Evolutionary conservation across 1,140 invertebrate genomes (phyloP).

Genomic region (Lineus longissimus): DNA sequence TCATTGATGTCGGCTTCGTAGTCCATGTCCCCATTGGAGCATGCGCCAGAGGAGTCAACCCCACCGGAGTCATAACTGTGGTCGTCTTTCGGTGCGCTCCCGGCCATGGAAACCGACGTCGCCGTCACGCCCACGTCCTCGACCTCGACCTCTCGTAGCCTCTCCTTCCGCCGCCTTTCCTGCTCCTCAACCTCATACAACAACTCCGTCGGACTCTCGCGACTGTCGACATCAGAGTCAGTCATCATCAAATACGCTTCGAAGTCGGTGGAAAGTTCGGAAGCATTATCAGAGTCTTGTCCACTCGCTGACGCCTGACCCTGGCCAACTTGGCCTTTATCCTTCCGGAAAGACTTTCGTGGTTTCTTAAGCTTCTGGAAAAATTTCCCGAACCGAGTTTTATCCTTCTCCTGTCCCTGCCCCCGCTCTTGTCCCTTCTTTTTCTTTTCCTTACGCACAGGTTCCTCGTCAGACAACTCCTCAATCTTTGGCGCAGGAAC

Average conservation of each 20-base stretch:
- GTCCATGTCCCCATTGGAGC: too few species aligned
- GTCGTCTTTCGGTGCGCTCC: too few species aligned
- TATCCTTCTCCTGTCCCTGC: background rate
- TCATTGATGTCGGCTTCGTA: too few species aligned
- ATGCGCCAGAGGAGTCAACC: too few species aligned
- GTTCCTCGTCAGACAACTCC: background rate
- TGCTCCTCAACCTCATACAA: background rate
- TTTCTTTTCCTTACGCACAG: background rate
- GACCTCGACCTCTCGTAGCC: too few species aligned
- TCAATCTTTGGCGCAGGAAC: too few species aligned
- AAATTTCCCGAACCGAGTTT: background rate
- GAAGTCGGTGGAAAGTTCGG: background rate
- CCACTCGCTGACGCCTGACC: background rate
- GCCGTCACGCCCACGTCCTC: too few species aligned
- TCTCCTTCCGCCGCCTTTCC: too few species aligned
- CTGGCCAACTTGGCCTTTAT: background rate
- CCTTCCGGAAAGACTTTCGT: background rate
- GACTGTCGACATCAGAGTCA: background rate
- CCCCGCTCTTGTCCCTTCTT: background rate
- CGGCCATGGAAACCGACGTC: too few species aligned
- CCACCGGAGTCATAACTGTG: too few species aligned
- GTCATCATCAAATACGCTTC: constrained; percentile 1
- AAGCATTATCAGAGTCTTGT: background rate
- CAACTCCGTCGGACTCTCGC: background rate
- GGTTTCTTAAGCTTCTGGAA: background rate